Evolutionary conservation across 1,140 invertebrate genomes (phyloP), one percentile per base, ranked within the genome.

Genomic region (Calosoma granatense): DNA sequence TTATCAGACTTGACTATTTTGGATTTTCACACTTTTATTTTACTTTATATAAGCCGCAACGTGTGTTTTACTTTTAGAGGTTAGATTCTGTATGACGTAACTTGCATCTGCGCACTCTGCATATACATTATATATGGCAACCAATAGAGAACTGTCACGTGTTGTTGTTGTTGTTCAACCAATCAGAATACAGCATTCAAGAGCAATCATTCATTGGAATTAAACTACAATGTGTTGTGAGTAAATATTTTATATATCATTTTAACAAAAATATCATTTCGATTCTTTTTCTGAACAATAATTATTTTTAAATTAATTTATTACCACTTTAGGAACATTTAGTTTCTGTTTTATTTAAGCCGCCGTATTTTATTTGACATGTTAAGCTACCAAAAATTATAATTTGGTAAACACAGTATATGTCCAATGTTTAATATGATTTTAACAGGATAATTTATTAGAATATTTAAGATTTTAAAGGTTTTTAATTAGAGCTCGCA

Each of bases 61-160:
- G 9, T 12, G 41, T 17, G 4, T 17, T n/a, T n/a, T n/a, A n/a
- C 6, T 47, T 47, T 47, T 12, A 47, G 17, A 17, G 41, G 15
- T 47, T 47, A 36, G 26, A 36, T 36, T n/a, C 9, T 47, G 4
- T 36, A 47, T 47, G 41, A 47, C 41, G 17, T 47, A 47, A 17
- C 41, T 47, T 12, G 41, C 41, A 11, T 17, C n/a, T n/a, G n/a
- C n/a, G n/a, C n/a, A n/a, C n/a, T n/a, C n/a, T n/a, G n/a, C n/a
- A n/a, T n/a, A n/a, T n/a, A n/a, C n/a, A n/a, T n/a, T n/a, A 17
- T 12, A 47, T 47, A 47, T 47, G 41, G 41, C 41, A 47, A 47
- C 15, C 17, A 17, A 47, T 11, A 47, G 9, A 6, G 15, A 47
- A 47, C 17, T 47, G 15, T 47, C 41, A 47, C 6, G 6, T n/a